Conservation (phyloP, 2,797 vertebrate genomes). For the Enteromius unitaeniatus region DNA sequence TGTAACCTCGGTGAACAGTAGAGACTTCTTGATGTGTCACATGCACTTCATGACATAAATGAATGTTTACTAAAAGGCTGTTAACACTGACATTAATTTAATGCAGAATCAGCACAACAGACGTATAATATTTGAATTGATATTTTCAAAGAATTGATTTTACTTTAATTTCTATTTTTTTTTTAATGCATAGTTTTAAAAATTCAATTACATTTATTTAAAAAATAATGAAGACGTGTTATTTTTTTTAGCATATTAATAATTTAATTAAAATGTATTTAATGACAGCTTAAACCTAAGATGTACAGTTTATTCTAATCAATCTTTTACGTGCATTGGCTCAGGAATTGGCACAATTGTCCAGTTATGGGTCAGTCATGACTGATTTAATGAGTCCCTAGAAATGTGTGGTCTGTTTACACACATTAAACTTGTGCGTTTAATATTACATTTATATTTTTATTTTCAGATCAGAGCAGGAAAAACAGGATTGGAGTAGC, state of each 20-base stretch:
- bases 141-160: not conserved
- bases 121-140: not conserved
- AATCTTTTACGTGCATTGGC: too few relatives aligned
- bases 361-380: not conserved
- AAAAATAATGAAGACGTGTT: not conserved
- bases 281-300: not conserved
- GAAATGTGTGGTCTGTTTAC: not conserved
- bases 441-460: not conserved
- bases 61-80: not conserved
- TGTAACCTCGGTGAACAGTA: not conserved
- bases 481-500: not conserved
- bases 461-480: not conserved
- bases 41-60: not conserved
- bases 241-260: not conserved
- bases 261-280: not conserved
- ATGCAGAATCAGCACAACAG: not conserved
- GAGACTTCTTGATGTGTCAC: not conserved
- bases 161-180: not conserved
- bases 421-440: not conserved
- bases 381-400: not conserved
- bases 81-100: not conserved
- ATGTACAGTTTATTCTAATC: not conserved
- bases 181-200: not conserved
- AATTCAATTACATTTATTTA: not conserved
- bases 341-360: not conserved